These are phyloP conservation scores for Lepidiolamprologus cunningtoni DNA, from an alignment of 2,113 vertebrate species.

Conservation along the genomic window DNA sequence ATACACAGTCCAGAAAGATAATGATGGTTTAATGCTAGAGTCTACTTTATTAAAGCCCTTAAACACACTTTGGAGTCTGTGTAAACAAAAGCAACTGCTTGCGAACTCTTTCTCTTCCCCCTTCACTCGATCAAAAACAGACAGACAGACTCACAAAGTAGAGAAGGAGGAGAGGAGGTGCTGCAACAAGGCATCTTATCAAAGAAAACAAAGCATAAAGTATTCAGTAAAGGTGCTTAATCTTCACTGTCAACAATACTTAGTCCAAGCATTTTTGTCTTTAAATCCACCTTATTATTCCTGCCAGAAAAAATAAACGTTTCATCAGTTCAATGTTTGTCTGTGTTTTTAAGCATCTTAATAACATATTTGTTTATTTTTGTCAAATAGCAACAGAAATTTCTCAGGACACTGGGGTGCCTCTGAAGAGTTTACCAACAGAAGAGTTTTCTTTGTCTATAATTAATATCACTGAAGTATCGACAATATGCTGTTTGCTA, in stretches of 20 bases:
- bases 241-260: background rate
- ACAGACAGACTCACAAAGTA: background rate
- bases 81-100: slow-evolving; percentile 44
- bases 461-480: background rate
- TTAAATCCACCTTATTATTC: background rate
- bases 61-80: slow-evolving; percentile 35
- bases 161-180: background rate
- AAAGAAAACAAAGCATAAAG: slow-evolving; percentile 44
- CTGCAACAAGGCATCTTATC: background rate
- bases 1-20: slow-evolving; percentile 10
- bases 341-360: background rate
- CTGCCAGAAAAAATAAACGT: background rate
- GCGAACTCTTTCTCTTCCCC: background rate
- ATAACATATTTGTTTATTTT: background rate
- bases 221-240: slow-evolving; percentile 27
- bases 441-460: background rate
- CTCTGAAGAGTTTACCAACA: background rate
- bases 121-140: background rate
- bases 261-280: background rate
- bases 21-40: slow-evolving; percentile 25
- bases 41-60: slow-evolving; percentile 35
- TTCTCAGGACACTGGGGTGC: background rate
- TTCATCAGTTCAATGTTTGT: background rate
- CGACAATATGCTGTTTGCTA: background rate
- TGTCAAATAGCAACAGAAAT: background rate